Base-by-base conservation (phyloP, 2,113 vertebrate genomes). In the Trematocara zebra region DNA sequence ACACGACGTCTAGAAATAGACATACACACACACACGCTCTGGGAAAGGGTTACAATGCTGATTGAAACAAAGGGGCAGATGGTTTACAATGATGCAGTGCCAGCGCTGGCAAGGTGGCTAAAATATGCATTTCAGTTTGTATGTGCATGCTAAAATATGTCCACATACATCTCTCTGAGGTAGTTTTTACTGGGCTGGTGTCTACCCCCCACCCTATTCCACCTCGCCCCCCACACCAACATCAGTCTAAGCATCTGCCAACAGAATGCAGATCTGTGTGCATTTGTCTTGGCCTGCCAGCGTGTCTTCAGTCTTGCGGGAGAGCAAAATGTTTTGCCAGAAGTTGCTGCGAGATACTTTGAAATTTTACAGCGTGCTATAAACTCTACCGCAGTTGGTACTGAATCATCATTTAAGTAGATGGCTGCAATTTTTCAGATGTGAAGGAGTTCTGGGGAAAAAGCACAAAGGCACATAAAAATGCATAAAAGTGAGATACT, bases 51-150 rank as follows among this genome's bases (percentile, higher is more conserved):
- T 95, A 92, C 86, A 87, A 90, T 91, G 92, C 86, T 90, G 91
- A 85, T 86, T 90, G 89, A 92, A 94, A 89, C 92, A 95, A 95
- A 95, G 89, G 86, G 93, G 92, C 94, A 95, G 95, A 95, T 95
- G 94, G 93, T 91, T 91, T 88, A 91, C 89, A 85, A 69, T 88
- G 83, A 91, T 89, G 28, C 89, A 84, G 82, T 78, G 92, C 92
- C 94, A 94, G 78, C 11, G 7, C 72, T 89, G 87, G 90, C 85
- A 78, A 78, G 64, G 84, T 89, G 92, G 78, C 82, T 91, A 85
- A 91, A 95, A 92, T 90, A 85, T 93, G 74, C 87, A 89, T 90
- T 89, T 91, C n/a, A 83, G 49, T 92, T 49, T 85, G 53, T 85
- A 82, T 80, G 87, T 78, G 84, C 59, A 47, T 78, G 80, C 78